These are phyloP conservation scores for Drosophila burlai DNA, from an alignment of 1,140 invertebrate species.

Conservation along the genomic window DNA sequence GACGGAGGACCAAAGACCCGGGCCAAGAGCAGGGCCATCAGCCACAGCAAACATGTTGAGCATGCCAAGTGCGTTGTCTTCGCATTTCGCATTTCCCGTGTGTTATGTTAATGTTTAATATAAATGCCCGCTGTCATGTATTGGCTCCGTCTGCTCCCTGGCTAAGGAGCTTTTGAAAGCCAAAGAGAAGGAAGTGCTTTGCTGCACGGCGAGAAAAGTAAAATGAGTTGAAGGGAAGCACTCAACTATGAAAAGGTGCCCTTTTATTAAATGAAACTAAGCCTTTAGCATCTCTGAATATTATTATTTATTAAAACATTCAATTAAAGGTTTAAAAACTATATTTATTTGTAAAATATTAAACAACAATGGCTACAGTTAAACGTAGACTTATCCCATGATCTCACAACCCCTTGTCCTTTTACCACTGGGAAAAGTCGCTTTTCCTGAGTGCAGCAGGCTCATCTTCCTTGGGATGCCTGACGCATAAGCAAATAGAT, in stretches of 20 bases:
- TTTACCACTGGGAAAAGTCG: not conserved
- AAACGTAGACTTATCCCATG: not conserved
- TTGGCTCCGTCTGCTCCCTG: conserved; percentile 58
- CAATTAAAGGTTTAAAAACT: not conserved
- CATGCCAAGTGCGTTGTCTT: conserved; percentile 68
- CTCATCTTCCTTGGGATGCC: conserved; percentile 17
- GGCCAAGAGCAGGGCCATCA: conserved; percentile 12
- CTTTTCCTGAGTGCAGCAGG: not conserved
- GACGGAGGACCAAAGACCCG: conserved; percentile 3
- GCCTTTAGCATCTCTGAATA: too few species aligned
- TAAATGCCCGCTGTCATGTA: conserved; percentile 75
- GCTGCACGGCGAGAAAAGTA: conserved; percentile 14
- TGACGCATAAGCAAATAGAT: conserved; percentile 52
- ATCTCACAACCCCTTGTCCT: too few species aligned
- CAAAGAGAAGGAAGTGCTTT: conserved; percentile 24
- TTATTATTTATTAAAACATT: not conserved
- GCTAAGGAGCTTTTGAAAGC: conserved; percentile 40
- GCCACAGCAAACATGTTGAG: conserved; percentile 60
- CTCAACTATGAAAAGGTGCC: not conserved
- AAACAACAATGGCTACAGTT: too few species aligned
- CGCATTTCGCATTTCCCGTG: conserved; percentile 35
- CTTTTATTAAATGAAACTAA: not conserved
- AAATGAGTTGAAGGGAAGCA: not conserved
- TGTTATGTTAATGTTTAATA: conserved; percentile 81
- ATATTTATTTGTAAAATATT: not conserved